Evolutionary conservation across 1,140 invertebrate genomes (phyloP), one percentile per base, ranked within the genome.

Genomic region (Antheraea pernyi): DNA sequence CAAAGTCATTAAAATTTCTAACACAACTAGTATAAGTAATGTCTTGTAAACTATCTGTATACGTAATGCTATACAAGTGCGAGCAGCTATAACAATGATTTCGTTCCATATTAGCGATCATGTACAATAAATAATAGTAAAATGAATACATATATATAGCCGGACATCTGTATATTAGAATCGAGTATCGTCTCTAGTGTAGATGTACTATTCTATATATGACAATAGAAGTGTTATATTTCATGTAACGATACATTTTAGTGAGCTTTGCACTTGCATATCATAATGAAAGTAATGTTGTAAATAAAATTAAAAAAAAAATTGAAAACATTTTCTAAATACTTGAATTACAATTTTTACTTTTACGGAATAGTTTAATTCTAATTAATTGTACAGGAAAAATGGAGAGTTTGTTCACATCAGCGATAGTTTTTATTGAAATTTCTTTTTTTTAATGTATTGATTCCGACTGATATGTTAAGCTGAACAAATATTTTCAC

Each of bases 261-360:
- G 90, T 90, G 90, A 92, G 90, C 88, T 92, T 92, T 90, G 88
- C 90, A 89, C 88, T 92, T 90, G 90, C 90, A 92, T 92, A 92
- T 92, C 90, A 92, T 90, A 85, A 78, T 71, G 72, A 81, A 86
- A 81, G 79, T 39, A 62, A 68, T 37, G 39, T 46, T 91, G 87
- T 91, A 91, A 89, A 90, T 91, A 89, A 53, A 53, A 53, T 53
- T 2, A 53, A 53, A 53, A 53, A 53, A 53, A 16, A 16, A 53
- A 16, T 53, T 53, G 10, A 53, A 53, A 53, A 0, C 46, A 53
- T 13, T 53, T 53, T 53, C 11, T 53, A 53, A 53, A 16, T 53
- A 53, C 16, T 53, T 53, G 11, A 53, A 53, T 53, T 53, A 13
- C 46, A n/a, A 53, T 53, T 53, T 30, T 53, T 53, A 53, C 13